Evolutionary conservation across 2,888 invertebrate species (phyloP), one percentile per base, ranked within the genome.

Genomic region (Cetonia aurata): DNA sequence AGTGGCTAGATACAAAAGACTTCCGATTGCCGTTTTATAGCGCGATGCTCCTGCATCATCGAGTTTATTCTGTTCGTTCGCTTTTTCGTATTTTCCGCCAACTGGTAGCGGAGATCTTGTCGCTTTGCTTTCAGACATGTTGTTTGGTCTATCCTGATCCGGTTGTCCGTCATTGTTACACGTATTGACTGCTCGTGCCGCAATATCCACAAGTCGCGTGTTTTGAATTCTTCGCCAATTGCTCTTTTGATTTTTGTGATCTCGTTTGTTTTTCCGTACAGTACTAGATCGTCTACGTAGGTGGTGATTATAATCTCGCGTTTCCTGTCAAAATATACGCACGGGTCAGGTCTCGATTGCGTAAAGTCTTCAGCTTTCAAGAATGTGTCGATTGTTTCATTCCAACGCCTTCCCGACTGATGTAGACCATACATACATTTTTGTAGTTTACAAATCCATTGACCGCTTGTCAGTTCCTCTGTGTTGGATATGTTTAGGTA

Each of bases 391-490:
- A 52, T 10, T 0, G 52, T 52, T 17, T 52, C 19, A 17, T 52
- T 52, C 52, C 52, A 52, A 10, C 15, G 15, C 10, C 15, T 52
- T 6, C 52, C 52, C 3, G 52, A 17, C 8, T 52, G 52, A 12
- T 52, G 52, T 19, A 52, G 19, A 17, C 52, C 19, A 17, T 52
- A 52, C 19, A 52, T 52, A 17, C 52, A 19, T 52, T 52, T 52
- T 4, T 52, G 10, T 6, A 52, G 52, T 19, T 52, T 52, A 52
- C 52, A 52, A 19, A 52, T 19, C 17, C 15, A 19, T 19, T 52
- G 15, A 12, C 19, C 19, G 17, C 19, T 52, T 19, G 15, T 17
- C 10, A 52, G 1, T 10, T 52, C 52, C 10, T 52, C 6, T 10
- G 19, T 17, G 10, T 15, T 19, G 19, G 19, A 19, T 1, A 52